Base-by-base conservation (phyloP, 2,888 invertebrate species). In the Empis stercorea region DNA sequence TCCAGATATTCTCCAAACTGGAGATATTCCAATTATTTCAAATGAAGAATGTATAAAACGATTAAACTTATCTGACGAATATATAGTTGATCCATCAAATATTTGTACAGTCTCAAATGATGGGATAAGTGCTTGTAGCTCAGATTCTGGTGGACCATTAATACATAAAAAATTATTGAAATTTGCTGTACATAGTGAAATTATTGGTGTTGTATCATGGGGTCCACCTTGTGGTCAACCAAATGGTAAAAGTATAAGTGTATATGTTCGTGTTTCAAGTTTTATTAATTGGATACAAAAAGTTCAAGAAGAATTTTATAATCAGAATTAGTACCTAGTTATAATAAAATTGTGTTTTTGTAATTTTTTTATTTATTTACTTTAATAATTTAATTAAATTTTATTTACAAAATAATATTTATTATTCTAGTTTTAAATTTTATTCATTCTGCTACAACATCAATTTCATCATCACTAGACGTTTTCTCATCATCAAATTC, bases 161-260 rank as follows among this genome's bases (percentile, higher is more conserved):
- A n/a, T 38, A 14, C 42, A 45, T 27, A n/a, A 11, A 4, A 42
- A 37, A 17, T 10, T 16, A n/a, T n/a, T n/a, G n/a, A n/a, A n/a
- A n/a, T n/a, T n/a, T n/a, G n/a, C n/a, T n/a, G n/a, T n/a, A 23
- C 13, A 30, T 16, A n/a, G n/a, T 10, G 40, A 40, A 11, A 59
- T 48, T 54, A 40, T 66, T 40, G 69, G 69, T 46, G 51, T 68
- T 37, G 65, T 66, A 15, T 66, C 68, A 11, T 68, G 67, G 66
- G 67, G 65, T 9, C 17, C 46, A 10, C 64, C 65, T 7, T 66
- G 66, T 45, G 64, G 63, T 11, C n/a, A 16, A 1, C 42, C 45
- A 3, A 53, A 54, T 16, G 46, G 52, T 23, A 62, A 64, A 1
- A 42, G 42, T n/a, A n/a, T 40, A 9, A 59, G 64, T 1, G 63